Base-by-base conservation (phyloP, 2,888 invertebrate genomes). In the Hylaea fasciaria region DNA sequence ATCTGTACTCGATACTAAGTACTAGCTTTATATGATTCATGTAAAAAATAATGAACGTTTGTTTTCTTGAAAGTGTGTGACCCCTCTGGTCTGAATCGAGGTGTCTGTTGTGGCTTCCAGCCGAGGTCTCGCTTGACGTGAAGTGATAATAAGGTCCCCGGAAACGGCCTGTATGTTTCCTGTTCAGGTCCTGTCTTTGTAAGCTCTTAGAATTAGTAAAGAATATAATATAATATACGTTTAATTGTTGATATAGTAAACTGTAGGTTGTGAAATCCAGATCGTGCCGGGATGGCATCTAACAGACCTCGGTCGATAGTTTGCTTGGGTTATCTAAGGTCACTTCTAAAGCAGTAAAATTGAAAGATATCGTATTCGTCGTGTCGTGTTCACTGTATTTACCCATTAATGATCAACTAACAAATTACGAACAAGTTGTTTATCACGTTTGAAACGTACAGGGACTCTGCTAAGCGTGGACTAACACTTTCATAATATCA, bases 311-410 rank as follows among this genome's bases (percentile, higher is more conserved):
- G 81, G 74, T 80, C 82, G 87, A 84, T 85, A 85, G 85, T 85
- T 85, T 78, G 80, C 76, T 57, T 74, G 86, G 91, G 91, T 91
- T 92, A 91, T 91, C 91, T 72, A 62, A 73, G 91, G 90, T 90
- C 91, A 83, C 80, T 85, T 87, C 87, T 86, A 86, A 89, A 91
- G 91, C 89, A 89, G 88, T 91, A 90, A 89, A 88, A 91, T 91
- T 91, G 85, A 91, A 91, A 87, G 90, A 91, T 91, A 91, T 89
- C 89, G 72, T 82, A 85, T 85, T 86, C 81, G 83, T 83, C 81
- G 82, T 85, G 83, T 84, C 82, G 82, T 86, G 81, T 86, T 82
- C 80, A 82, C 85, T 85, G 83, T 89, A 86, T 88, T 87, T 87
- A 87, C 85, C 76, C 86, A 87, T 87, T 89, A 89, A 86, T 87